Percentiles rank a stretch among this genome's conserved stretches.
These are phyloP conservation scores for Eilema griseolum DNA, from an alignment of 2,888 invertebrate genomes.

Conservation along the genomic window DNA sequence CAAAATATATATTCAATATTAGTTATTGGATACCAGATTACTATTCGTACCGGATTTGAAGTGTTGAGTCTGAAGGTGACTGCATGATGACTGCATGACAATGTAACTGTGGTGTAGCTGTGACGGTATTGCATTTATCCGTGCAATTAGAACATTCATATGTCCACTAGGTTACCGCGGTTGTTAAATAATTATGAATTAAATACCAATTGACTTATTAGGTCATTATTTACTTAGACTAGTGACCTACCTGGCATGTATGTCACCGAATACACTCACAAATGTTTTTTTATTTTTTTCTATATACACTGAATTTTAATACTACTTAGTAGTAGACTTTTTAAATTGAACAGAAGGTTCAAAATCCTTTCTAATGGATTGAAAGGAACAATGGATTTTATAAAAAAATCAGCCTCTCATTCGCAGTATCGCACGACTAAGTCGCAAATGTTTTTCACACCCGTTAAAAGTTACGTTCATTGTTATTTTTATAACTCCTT, in stretches of 20 bases:
- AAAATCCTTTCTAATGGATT: conserved; percentile 35
- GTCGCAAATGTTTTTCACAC: conserved; percentile 44
- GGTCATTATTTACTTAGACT: not conserved
- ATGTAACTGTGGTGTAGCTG: too few relatives aligned
- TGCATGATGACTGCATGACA: too few relatives aligned
- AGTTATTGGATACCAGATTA: too few relatives aligned
- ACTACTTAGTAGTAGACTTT: not conserved
- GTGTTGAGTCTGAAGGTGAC: too few relatives aligned
- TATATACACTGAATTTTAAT: not conserved
- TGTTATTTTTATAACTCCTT: conserved; percentile 50
- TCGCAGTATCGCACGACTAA: conserved; percentile 28
- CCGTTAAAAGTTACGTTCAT: conserved; percentile 48
- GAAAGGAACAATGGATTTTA: conserved; percentile 26
- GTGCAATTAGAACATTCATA: too few relatives aligned
- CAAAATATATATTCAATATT: too few relatives aligned
- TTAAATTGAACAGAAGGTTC: conserved; percentile 20
- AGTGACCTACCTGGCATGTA: not conserved
- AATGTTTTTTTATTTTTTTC: not conserved
- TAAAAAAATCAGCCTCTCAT: conserved; percentile 30
- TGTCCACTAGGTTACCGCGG: too few relatives aligned
- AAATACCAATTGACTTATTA: not conserved
- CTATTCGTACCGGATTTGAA: too few relatives aligned
- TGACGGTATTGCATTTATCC: too few relatives aligned
- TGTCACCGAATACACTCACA: not conserved
- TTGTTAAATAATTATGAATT: too few relatives aligned